These are phyloP conservation scores for Perccottus glenii DNA, from an alignment of 2,113 vertebrate genomes.

Conservation along the genomic window DNA sequence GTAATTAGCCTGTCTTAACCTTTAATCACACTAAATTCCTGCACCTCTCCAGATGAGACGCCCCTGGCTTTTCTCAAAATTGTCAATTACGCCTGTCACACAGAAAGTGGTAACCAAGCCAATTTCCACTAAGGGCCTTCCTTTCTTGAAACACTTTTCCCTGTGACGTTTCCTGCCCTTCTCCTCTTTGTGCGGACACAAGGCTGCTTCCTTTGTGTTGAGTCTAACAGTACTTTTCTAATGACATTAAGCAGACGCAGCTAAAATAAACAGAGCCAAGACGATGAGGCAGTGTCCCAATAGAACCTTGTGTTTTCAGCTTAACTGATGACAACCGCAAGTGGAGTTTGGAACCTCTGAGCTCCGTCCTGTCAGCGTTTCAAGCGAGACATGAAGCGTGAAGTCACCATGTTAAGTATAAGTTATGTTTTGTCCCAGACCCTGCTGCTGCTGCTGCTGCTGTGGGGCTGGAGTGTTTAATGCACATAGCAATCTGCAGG, in stretches of 20 bases:
- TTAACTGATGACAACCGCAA: conserved; percentile 60
- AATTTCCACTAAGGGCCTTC: conserved; percentile 47
- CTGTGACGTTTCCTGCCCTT: conserved; percentile 21
- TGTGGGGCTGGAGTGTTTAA: conserved; percentile 42
- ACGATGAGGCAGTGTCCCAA: conserved; percentile 32
- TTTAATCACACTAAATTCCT: conserved; percentile 66
- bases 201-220: conserved; percentile 44
- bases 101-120: conserved; percentile 48
- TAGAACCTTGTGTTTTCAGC: conserved; percentile 52
- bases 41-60: conserved; percentile 51
- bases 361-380: conserved; percentile 59
- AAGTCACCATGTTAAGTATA: conserved; percentile 23
- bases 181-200: conserved; percentile 23
- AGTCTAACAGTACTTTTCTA: conserved; percentile 51
- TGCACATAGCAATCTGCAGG: conserved; percentile 59
- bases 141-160: conserved; percentile 37
- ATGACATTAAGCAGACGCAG: conserved; percentile 61
- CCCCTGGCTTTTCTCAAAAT: conserved; percentile 50
- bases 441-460: conserved; percentile 15
- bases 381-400: conserved; percentile 30
- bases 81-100: conserved; percentile 65
- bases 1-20: conserved; percentile 74
- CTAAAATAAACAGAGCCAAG: conserved; percentile 36
- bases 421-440: conserved; percentile 46
- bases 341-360: conserved; percentile 40